phyloP scores from a whole-genome alignment of 2,797 vertebrate genomes.

The Esox lucius region DNA sequence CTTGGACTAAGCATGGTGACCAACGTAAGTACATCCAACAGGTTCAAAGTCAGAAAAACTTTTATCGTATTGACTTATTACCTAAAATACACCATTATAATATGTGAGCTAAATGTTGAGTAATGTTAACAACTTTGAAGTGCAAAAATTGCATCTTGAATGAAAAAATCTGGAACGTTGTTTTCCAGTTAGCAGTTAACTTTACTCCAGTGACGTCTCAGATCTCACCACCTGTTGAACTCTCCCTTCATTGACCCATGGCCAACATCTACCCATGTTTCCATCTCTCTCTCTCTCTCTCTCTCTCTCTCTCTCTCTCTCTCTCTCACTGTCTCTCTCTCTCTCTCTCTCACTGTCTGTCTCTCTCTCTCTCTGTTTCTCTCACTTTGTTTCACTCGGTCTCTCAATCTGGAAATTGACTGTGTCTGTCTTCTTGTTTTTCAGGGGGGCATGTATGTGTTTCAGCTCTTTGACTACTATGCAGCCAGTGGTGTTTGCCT shows the following conservation, averaged over 20 bases:
- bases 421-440: slow-evolving; percentile 45
- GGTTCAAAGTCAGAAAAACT: too few species aligned
- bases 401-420: slow-evolving; percentile 41
- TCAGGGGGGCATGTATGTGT: slow-evolving; percentile 99
- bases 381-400: background rate
- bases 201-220: slow-evolving; percentile 51
- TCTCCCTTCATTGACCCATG: slow-evolving; percentile 52
- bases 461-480: slow-evolving; percentile 99
- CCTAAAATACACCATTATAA: too few species aligned
- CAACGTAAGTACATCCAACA: slow-evolving; percentile 80
- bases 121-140: too few species aligned
- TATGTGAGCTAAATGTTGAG: too few species aligned
- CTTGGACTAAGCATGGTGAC: slow-evolving; percentile 98
- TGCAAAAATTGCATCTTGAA: slow-evolving; percentile 21
- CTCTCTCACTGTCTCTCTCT: slow-evolving; percentile 1
- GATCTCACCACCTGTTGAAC: slow-evolving; percentile 69
- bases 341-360: background rate
- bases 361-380: background rate
- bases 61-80: too few species aligned
- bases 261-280: slow-evolving; percentile 48
- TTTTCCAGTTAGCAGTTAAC: slow-evolving; percentile 61
- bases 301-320: background rate
- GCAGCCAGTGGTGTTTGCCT: slow-evolving; percentile 99
- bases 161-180: slow-evolving; percentile 59
- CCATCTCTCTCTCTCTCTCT: too few species aligned